These are phyloP conservation scores for Crotalus helleri DNA, from an alignment of 2,113 vertebrate genomes.

Conservation along the genomic window DNA sequence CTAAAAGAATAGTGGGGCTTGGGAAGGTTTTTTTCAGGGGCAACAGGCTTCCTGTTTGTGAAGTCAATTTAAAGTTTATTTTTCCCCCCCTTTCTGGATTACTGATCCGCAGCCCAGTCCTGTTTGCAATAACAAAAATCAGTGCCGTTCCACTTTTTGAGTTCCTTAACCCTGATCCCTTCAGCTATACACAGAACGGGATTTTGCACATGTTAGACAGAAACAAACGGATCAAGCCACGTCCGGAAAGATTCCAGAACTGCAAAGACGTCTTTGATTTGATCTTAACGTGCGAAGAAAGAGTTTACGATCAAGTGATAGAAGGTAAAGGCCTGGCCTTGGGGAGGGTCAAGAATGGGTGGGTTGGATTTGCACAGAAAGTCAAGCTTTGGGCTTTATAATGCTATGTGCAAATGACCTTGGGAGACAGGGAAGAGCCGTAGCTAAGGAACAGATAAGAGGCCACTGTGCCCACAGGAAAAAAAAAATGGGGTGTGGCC, in stretches of 20 bases:
- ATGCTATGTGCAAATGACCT: not conserved
- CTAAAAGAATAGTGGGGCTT: not conserved
- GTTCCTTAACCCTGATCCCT: constrained; percentile 80
- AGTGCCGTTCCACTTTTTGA: not conserved
- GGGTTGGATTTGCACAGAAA: not conserved
- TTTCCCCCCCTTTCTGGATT: not conserved
- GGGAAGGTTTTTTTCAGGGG: not conserved
- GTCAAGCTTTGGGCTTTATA: not conserved
- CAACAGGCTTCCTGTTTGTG: not conserved
- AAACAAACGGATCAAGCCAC: constrained; percentile 95
- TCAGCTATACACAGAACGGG: constrained; percentile 98
- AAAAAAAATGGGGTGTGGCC: not conserved
- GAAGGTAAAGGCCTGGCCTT: constrained; percentile 83
- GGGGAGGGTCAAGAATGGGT: not conserved
- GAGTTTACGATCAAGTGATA: constrained; percentile 97
- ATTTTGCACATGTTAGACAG: constrained; percentile 99
- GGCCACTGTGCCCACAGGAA: not conserved
- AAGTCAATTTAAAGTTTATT: no score
- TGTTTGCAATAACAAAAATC: not conserved
- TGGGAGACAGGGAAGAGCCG: not conserved
- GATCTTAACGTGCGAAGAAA: constrained; percentile 96
- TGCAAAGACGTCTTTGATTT: constrained; percentile 96
- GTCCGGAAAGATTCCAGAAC: constrained; percentile 94
- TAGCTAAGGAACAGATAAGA: not conserved
- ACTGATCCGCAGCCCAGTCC: not conserved